Evolutionary conservation across 2,888 invertebrate genomes (phyloP), one percentile per base, ranked within the genome.

Genomic region (Tenthredo notha): DNA sequence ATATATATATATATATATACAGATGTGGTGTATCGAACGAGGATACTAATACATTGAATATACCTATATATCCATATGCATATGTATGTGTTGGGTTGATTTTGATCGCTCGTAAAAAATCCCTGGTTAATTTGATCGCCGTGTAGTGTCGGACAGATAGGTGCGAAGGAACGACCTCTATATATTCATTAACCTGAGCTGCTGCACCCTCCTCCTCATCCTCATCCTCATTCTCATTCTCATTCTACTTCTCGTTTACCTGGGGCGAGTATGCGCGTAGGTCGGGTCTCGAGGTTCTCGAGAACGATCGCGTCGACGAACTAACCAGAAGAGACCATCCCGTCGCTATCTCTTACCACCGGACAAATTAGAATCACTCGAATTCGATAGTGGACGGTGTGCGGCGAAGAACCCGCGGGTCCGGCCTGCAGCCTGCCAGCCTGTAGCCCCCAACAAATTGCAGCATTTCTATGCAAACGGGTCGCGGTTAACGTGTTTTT

Each of bases 291-390:
- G 54, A 47, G 72, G 47, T 25, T 25, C 21, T 21, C 29, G 29
- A 29, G 29, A 65, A 29, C 15, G 7, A 10, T 15, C 25, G 65
- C n/a, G 25, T 29, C 25, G 29, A 29, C 25, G 65, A 65, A 12
- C 25, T 0, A 33, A 25, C 29, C 29, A 15, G 67, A 15, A 67
- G 2, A 54, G n/a, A 6, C n/a, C 40, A n/a, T n/a, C 37, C 72
- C 25, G 15, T n/a, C n/a, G 40, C 72, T 74, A 50, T 77, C 77
- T 77, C 77, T 77, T 54, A 50, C 77, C 50, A 29, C 12, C 29
- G 83, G 67, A 83, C 83, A 83, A 83, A 83, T 83, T 83, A 83
- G 83, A 83, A 83, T 83, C 83, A 83, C 83, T 83, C 83, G 67
- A 50, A 83, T 65, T 83, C 83, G 83, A 83, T 83, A 47, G 61